These are phyloP conservation scores for Perodicticus potto DNA, from an alignment of 2,797 vertebrate species.

Conservation along the genomic window DNA sequence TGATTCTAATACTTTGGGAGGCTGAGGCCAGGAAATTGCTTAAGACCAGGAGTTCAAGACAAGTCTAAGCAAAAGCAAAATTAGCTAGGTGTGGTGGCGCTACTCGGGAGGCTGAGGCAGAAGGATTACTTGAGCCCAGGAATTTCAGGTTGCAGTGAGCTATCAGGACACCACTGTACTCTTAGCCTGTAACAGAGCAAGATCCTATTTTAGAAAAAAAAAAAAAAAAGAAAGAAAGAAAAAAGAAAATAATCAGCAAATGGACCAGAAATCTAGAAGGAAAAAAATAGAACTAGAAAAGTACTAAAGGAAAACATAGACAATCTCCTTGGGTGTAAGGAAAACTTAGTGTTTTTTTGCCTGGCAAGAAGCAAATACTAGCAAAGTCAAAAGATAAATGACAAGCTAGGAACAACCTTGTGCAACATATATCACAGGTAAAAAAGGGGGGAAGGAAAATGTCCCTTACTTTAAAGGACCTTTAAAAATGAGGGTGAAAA, in stretches of 20 bases:
- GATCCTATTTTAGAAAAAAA: too few relatives aligned
- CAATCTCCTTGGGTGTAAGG: not conserved
- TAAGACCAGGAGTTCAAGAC: not conserved
- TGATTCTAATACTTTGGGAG: not conserved
- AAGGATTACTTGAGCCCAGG: not conserved
- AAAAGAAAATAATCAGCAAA: not conserved
- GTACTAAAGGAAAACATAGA: not conserved
- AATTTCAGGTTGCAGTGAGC: not conserved
- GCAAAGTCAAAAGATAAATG: conserved; percentile 50
- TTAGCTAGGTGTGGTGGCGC: not conserved
- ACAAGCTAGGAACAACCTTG: not conserved
- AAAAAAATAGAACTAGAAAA: not conserved
- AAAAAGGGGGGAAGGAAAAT: not conserved
- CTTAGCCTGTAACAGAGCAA: not conserved
- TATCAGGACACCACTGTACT: not conserved
- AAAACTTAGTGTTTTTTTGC: not conserved
- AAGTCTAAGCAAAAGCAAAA: not conserved
- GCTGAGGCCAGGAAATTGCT: not conserved
- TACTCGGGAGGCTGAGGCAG: not conserved
- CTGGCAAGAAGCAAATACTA: not conserved
- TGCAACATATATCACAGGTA: not conserved
- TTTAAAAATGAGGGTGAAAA: not conserved
- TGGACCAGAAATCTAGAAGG: not conserved
- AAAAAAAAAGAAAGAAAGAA: too few relatives aligned
- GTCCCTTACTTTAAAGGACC: not conserved